A percentile compares a stretch with the other conserved stretches of the same genome.
Evolutionary conservation across 2,888 invertebrate genomes (phyloP).

Genomic region (Caradrina clavipalpis): DNA sequence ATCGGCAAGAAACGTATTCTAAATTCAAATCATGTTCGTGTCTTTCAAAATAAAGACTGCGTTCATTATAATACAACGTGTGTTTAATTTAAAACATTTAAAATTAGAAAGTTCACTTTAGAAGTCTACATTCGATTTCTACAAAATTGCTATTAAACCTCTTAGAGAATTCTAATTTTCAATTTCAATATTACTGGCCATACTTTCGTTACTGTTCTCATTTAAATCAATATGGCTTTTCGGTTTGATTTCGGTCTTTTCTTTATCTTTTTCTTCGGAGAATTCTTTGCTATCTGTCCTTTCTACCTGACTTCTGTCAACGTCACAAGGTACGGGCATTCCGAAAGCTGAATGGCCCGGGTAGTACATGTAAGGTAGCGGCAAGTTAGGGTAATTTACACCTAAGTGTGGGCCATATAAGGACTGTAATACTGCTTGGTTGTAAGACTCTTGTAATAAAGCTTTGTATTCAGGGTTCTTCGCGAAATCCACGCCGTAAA

Average conservation of each 20-base stretch:
- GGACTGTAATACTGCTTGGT: conserved; percentile 87
- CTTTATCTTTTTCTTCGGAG: conserved; percentile 77
- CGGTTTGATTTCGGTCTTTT: conserved; percentile 73
- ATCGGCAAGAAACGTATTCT: conserved; percentile 6
- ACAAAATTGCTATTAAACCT: conserved; percentile 45
- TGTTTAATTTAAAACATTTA: conserved; percentile 21
- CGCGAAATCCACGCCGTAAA: conserved; percentile 87
- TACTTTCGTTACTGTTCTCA: conserved; percentile 88
- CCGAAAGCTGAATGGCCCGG: conserved; percentile 85
- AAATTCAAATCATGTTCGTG: conserved; percentile 25
- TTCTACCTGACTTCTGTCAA: conserved; percentile 80
- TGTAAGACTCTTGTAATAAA: conserved; percentile 87
- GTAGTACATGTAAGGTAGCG: conserved; percentile 88
- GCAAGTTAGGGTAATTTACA: conserved; percentile 85
- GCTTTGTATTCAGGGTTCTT: conserved; percentile 89
- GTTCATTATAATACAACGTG: neutral
- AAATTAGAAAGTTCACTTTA: conserved; percentile 45
- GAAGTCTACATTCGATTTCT: conserved; percentile 49
- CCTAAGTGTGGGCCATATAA: conserved; percentile 87
- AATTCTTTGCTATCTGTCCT: conserved; percentile 72
- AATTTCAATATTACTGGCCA: conserved; percentile 89
- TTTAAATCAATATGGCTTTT: conserved; percentile 79
- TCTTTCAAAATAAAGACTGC: neutral
- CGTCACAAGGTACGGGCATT: conserved; percentile 80
- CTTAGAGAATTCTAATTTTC: conserved; percentile 79